Percentiles rank a stretch among this genome's conserved stretches.
Evolutionary conservation across 2,797 vertebrate species (phyloP).

Genomic region (Diglossa cyanea): DNA sequence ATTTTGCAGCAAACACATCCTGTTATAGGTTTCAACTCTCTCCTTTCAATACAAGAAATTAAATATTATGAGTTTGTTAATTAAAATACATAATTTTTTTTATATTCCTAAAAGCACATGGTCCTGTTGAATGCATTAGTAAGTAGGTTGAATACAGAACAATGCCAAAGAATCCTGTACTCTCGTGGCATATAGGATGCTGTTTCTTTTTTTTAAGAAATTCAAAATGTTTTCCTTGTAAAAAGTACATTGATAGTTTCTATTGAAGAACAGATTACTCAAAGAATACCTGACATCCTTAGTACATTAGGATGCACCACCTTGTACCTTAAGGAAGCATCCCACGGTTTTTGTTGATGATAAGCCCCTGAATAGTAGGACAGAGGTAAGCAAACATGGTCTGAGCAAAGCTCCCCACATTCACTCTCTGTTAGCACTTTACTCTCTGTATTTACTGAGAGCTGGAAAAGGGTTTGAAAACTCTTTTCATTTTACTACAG

Average conservation of each 20-base stretch:
- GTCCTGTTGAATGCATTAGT: neutral
- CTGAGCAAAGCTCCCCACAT: neutral
- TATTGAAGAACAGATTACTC: neutral
- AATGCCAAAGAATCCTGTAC: neutral
- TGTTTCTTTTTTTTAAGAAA: neutral
- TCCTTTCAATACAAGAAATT: neutral
- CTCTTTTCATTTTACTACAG: neutral
- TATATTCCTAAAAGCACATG: neutral
- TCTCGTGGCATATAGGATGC: rapidly evolving
- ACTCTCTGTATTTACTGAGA: neutral
- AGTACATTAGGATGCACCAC: neutral
- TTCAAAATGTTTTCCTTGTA: neutral
- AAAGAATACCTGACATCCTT: neutral
- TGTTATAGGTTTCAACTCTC: neutral
- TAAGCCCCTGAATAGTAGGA: neutral
- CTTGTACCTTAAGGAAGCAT: neutral
- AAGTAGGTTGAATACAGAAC: neutral
- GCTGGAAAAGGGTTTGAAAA: neutral
- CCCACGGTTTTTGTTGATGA: neutral
- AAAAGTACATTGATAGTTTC: neutral
- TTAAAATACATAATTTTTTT: neutral
- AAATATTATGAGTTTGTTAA: neutral
- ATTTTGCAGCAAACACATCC: neutral
- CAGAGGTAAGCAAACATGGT: neutral
- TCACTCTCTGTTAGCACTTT: neutral